A percentile compares a stretch with the other conserved stretches of the same genome.
Evolutionary conservation across 2,797 vertebrate species (phyloP).

Genomic region (Leptoclinus maculatus): DNA sequence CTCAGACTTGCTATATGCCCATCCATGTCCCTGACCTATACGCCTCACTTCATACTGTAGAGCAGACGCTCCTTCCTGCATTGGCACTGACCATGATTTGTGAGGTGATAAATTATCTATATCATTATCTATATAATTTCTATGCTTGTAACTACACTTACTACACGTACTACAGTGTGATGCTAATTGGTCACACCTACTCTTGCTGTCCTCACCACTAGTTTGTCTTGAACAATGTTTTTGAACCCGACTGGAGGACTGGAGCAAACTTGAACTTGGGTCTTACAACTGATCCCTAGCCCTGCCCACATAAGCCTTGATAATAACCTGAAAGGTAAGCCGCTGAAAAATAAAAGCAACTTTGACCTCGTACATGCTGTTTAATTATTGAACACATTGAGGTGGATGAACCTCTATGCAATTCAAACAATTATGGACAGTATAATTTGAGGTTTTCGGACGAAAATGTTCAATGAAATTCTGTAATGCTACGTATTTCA

Average conservation of each 20-base stretch:
- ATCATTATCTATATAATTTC: background rate
- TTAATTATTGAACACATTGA: background rate
- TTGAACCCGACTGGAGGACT: background rate
- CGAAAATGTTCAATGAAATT: background rate
- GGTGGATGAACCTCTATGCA: conserved; percentile 7
- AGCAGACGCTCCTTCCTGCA: background rate
- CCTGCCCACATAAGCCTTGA: background rate
- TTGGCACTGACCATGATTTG: background rate
- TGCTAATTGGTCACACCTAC: background rate
- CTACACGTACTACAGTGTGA: background rate
- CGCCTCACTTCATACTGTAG: background rate
- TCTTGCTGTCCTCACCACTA: background rate
- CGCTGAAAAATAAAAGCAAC: background rate
- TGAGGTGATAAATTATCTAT: background rate
- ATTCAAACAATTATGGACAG: background rate
- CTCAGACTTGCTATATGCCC: background rate
- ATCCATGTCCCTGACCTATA: background rate
- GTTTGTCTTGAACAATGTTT: background rate
- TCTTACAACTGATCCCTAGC: background rate
- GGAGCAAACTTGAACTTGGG: background rate
- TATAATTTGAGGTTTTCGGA: conserved; percentile 14
- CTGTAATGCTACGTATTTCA: background rate
- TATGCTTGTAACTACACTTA: background rate
- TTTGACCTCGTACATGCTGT: background rate
- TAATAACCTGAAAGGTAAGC: conserved; percentile 6